A percentile compares a stretch with the other conserved stretches of the same genome.
Conservation (phyloP, 2,888 invertebrate genomes). For the Heliconius hortense region DNA sequence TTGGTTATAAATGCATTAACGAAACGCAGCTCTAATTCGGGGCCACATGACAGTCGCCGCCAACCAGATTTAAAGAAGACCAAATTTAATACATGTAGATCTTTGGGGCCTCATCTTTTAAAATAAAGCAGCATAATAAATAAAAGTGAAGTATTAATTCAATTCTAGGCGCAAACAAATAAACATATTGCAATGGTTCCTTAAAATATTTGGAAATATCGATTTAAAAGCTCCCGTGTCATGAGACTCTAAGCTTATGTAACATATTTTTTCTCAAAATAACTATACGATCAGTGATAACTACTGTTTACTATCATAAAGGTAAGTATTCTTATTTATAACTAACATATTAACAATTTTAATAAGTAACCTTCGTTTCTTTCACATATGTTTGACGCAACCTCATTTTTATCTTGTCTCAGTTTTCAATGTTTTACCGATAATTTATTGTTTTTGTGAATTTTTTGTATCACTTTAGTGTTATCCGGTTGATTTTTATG, state of each 20-base stretch:
- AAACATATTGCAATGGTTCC: conserved; percentile 58
- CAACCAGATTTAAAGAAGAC: conserved; percentile 48
- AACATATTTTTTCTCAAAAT: conserved; percentile 69
- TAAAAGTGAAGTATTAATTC: conserved; percentile 73
- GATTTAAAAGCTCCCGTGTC: conserved; percentile 62
- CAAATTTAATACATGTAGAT: conserved; percentile 72
- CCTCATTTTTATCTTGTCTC: conserved; percentile 29
- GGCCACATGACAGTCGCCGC: conserved; percentile 47
- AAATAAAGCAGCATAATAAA: conserved; percentile 62
- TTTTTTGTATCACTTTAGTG: not conserved
- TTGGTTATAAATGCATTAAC: conserved; percentile 18
- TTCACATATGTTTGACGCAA: conserved; percentile 31
- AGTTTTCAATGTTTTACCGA: not conserved
- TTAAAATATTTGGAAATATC: conserved; percentile 62
- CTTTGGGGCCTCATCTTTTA: conserved; percentile 63
- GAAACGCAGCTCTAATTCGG: conserved; percentile 33
- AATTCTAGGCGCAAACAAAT: conserved; percentile 55
- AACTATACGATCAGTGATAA: conserved; percentile 61
- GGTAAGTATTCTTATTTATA: conserved; percentile 62
- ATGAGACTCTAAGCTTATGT: conserved; percentile 75
- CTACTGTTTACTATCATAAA: conserved; percentile 67
- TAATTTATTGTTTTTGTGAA: conserved; percentile 6
- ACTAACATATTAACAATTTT: conserved; percentile 38
- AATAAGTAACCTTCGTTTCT: conserved; percentile 36
- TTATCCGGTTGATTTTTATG: not conserved